Evolutionary conservation across 2,797 vertebrate species (phyloP), one percentile per base, ranked within the genome.

Genomic region (Steatocranus sp.): DNA sequence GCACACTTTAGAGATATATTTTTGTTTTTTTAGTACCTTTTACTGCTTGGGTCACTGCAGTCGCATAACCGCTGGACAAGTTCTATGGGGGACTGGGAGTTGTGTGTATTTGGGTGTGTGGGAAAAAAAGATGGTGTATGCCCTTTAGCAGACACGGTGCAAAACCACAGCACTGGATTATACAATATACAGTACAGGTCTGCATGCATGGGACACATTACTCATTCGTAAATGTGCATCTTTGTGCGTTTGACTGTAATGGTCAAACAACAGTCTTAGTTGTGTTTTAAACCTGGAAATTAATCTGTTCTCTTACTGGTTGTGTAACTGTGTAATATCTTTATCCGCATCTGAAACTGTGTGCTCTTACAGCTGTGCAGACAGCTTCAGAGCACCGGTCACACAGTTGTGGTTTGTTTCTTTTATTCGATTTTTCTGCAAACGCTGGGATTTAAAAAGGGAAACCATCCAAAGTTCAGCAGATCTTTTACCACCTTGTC

Each of bases 361-460:
- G 68, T 70, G 58, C 77, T 49, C 84, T 84, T 82, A 86, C 87
- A 70, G 88, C 87, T 76, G 54, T 87, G 87, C 85, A 87, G 79
- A 85, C 79, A 74, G 87, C 88, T 91, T 77, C 30, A 77, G 77
- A 89, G 79, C 90, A 88, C 68, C 14, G 15, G 56, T 80, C 85
- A 78, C 83, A 58, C 80, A 54, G 58, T 75, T 74, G 46, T 46
- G 7, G 36, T 77, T 63, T 79, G 8, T 81, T 79, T 76, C 10
- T 76, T 34, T 27, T 73, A 46, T 83, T 43, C 4, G 11, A 80
- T 63, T 56, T 74, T 81, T 81, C 87, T 25, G 3, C 78, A 85
- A 90, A 86, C 25, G 50, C 79, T 88, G 83, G 88, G 91, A 94
- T 92, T 92, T 93, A 92, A 91, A 94, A 95, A 94, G 92, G 92